phyloP scores from a whole-genome alignment of 1,140 invertebrate genomes.

The Venustaconcha ellipsiformis region DNA sequence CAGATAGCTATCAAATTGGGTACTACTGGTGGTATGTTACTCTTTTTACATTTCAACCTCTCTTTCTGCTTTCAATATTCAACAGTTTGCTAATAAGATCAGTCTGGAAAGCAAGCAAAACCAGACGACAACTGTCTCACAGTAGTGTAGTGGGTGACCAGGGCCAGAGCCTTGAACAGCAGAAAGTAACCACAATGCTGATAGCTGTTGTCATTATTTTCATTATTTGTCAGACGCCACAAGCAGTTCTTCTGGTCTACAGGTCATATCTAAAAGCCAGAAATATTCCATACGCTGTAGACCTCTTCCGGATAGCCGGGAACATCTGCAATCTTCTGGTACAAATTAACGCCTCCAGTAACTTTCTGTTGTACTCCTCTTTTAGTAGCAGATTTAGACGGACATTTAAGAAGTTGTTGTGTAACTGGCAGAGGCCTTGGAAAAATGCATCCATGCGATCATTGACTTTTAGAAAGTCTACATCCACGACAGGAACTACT shows the following conservation, averaged over 20 bases:
- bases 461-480: conserved; percentile 17
- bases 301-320: conserved; percentile 72
- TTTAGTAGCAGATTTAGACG: conserved; percentile 82
- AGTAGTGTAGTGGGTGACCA: conserved; percentile 36
- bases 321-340: conserved; percentile 82
- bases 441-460: conserved; percentile 2
- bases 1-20: conserved; percentile 74
- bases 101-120: conserved; percentile 74
- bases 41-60: conserved; percentile 77
- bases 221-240: conserved; percentile 80
- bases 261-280: conserved; percentile 37
- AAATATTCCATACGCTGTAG: conserved; percentile 32
- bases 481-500: conserved; percentile 5
- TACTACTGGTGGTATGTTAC: conserved; percentile 79
- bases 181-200: conserved; percentile 79
- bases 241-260: conserved; percentile 70
- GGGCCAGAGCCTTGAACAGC: conserved; percentile 51
- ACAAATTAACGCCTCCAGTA: conserved; percentile 78
- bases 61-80: conserved; percentile 78
- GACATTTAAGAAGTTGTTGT: conserved; percentile 78
- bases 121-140: conserved; percentile 72
- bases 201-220: conserved; percentile 83
- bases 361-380: conserved; percentile 84
- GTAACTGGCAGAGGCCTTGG: conserved; percentile 20
- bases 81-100: conserved; percentile 80